Base-by-base conservation (phyloP, 1,140 invertebrate genomes). In the Cylas formicarius region DNA sequence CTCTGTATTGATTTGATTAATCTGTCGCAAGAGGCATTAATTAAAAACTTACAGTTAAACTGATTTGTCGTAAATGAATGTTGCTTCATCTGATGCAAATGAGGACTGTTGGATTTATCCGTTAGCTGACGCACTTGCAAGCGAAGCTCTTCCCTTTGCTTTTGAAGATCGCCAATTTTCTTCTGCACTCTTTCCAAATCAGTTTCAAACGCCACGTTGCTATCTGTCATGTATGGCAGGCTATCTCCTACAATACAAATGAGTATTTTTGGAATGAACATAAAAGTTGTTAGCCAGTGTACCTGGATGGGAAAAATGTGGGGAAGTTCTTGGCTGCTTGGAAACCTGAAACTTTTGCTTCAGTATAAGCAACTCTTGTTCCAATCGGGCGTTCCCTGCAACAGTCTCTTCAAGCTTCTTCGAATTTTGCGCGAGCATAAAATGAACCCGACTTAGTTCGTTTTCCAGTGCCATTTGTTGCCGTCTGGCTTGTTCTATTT, bases 401-500 rank as follows among this genome's bases (percentile, higher is more conserved):
- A 90, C 86, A 1, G 86, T 90, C 61, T 90, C 87, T 66, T 94
- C 90, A 42, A 94, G 66, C 78, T 88, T 87, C 84, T 90, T 90
- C 55, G 89, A 90, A 71, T 90, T 90, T 66, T 88, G 81, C 48
- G 88, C 87, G 48, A 94, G 68, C 64, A 90, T 78, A 31, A 84
- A 77, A 57, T 88, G 80, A 23, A 92, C 86, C 39, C 84, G 70
- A 44, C 82, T 83, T 31, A 93, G 67, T 63, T 93, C 89, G 48
- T 80, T 79, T 65, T 93, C 88, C 23, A 92, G 67, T 13, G 81
- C 72, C 35, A 75, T 66, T 60, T 86, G 82, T 55, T 86, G 82
- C 52, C 81, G 77, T 52, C 76, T 72, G 53, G 84, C 78, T 36
- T 73, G 72, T 53, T 84, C 81, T 20, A 80, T 66, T 53, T 84